These are phyloP conservation scores for Coregonus clupeaformis DNA, from an alignment of 2,113 vertebrate genomes.

Conservation along the genomic window DNA sequence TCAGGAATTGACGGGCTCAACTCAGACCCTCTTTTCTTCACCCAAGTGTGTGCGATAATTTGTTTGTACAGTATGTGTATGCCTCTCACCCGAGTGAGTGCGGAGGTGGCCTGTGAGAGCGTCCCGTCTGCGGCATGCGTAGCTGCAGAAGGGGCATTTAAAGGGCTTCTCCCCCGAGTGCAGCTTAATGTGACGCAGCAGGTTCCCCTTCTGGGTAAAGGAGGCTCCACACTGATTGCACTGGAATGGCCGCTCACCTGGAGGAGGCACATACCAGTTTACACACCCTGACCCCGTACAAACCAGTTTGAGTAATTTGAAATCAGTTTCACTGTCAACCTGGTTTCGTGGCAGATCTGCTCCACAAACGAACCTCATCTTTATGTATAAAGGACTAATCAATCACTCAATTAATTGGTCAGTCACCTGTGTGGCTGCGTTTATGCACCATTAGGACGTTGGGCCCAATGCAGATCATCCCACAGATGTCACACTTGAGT, in stretches of 20 bases:
- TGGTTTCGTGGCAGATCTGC: not conserved
- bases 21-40: no score
- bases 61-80: not conserved
- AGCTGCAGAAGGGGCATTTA: constrained; percentile 97
- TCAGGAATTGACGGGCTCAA: no score
- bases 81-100: constrained; percentile 87
- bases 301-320: not conserved
- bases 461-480: constrained; percentile 97
- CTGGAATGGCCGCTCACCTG: constrained; percentile 95
- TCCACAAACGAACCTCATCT: not conserved
- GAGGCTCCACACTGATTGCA: constrained; percentile 98
- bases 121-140: constrained; percentile 90
- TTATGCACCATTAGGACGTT: constrained; percentile 99
- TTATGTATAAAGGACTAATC: constrained; percentile 1
- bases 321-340: not conserved
- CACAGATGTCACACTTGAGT: constrained; percentile 93
- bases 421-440: constrained; percentile 94
- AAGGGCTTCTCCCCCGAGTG: constrained; percentile 98
- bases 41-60: not conserved
- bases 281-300: not conserved
- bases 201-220: constrained; percentile 96
- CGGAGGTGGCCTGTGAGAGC: constrained; percentile 94
- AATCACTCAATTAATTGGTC: constrained; percentile 1
- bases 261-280: constrained; percentile 41
- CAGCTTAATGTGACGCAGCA: constrained; percentile 95